phyloP scores from a whole-genome alignment of 2,888 invertebrate species.

The Ischnura elegans region DNA sequence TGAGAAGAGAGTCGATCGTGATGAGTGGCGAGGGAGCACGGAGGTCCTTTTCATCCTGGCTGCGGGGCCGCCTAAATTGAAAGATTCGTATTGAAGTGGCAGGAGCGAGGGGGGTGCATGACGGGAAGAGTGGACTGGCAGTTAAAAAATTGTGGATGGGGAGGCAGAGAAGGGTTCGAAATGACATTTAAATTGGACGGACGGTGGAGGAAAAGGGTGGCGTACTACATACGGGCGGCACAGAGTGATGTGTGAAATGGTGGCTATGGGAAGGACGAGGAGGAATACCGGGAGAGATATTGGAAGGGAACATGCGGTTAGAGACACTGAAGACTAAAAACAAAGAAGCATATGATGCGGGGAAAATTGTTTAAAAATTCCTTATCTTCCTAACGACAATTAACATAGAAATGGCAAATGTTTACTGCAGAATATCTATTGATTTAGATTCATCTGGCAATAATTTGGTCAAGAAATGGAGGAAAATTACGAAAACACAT shows the following conservation, averaged over 20 bases:
- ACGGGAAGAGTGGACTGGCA: background rate
- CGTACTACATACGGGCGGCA: conserved; percentile 18
- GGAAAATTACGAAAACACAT: too few relatives aligned
- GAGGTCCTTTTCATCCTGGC: background rate
- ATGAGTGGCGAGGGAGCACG: background rate
- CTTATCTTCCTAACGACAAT: too few relatives aligned
- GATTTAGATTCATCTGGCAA: too few relatives aligned
- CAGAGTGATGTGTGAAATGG: background rate
- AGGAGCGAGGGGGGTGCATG: background rate
- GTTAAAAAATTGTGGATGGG: background rate
- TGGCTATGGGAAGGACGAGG: background rate
- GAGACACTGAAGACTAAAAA: background rate
- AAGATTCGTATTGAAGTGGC: conserved; percentile 35
- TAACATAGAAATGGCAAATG: background rate
- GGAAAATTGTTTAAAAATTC: too few relatives aligned
- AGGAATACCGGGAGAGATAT: background rate
- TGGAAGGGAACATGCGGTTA: background rate
- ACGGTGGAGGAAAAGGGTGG: conserved; percentile 3
- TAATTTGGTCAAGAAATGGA: too few relatives aligned
- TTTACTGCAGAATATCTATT: too few relatives aligned
- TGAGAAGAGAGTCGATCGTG: background rate
- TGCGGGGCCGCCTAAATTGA: conserved; percentile 24
- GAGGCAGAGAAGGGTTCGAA: background rate
- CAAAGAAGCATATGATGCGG: background rate
- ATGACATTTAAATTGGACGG: conserved; percentile 47